These are phyloP conservation scores for Cyclophora albipunctata DNA, from an alignment of 2,888 invertebrate genomes.

Conservation along the genomic window DNA sequence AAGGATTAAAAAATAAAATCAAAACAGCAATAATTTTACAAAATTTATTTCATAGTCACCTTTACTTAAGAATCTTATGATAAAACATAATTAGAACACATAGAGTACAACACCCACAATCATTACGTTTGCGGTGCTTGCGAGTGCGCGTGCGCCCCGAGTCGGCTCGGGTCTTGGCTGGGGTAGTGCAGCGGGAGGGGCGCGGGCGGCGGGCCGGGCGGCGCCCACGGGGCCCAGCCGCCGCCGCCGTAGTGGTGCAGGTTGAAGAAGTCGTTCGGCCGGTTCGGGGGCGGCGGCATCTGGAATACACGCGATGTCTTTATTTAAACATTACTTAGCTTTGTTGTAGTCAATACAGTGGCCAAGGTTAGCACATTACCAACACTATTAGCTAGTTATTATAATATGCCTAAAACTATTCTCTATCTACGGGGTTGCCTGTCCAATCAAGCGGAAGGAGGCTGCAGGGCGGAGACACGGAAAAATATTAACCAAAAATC, in stretches of 20 bases:
- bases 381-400: background rate
- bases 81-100: too few species aligned
- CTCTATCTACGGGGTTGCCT: too few species aligned
- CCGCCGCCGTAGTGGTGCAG: slow-evolving; percentile 61
- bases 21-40: too few species aligned
- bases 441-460: too few species aligned
- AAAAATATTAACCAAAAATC: too few species aligned
- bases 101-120: too few species aligned
- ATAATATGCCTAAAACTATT: background rate
- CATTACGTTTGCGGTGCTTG: slow-evolving; percentile 52
- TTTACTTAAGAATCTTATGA: too few species aligned
- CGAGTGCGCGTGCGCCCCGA: slow-evolving; percentile 81
- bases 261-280: slow-evolving; percentile 79
- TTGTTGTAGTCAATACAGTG: too few species aligned
- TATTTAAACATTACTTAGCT: background rate
- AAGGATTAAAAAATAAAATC: too few species aligned
- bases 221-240: slow-evolving; percentile 38
- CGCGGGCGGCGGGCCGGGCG: slow-evolving; percentile 45
- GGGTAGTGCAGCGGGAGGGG: slow-evolving; percentile 90
- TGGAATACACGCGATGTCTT: slow-evolving; percentile 15
- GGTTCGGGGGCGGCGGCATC: slow-evolving; percentile 68
- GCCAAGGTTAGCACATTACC: background rate
- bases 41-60: too few species aligned
- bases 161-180: slow-evolving; percentile 95
- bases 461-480: too few species aligned